Evolutionary conservation across 2,113 vertebrate species (phyloP).

Genomic region (Chinchilla lanigera): DNA sequence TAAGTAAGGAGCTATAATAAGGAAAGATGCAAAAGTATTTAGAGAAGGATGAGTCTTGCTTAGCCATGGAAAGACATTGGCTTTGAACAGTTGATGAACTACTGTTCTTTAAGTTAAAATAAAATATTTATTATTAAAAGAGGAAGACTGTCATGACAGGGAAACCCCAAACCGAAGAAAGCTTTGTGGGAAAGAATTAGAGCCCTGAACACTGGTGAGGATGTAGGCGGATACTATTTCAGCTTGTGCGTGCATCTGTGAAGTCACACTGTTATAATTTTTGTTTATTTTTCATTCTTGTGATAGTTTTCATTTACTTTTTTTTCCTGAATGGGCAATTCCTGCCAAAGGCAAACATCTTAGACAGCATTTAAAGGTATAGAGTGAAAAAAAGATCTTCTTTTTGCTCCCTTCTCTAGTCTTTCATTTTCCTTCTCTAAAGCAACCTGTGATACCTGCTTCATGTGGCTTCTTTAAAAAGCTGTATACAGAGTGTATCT

Average conservation of each 20-base stretch:
- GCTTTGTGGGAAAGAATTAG: constrained; percentile 54
- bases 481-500: no score
- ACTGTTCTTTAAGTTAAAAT: constrained; percentile 5
- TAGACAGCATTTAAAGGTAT: constrained; percentile 41
- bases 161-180: constrained; percentile 47
- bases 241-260: constrained; percentile 47
- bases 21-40: neutral
- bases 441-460: neutral
- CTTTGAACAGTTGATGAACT: neutral
- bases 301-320: constrained; percentile 57
- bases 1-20: neutral
- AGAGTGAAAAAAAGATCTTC: neutral
- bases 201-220: neutral
- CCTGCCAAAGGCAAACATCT: constrained; percentile 65
- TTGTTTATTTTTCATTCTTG: constrained; percentile 76
- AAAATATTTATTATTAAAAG: constrained; percentile 32
- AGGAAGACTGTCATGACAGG: constrained; percentile 22
- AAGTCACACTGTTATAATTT: constrained; percentile 71
- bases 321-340: constrained; percentile 73
- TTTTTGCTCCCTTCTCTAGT: neutral
- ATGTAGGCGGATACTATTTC: constrained; percentile 62
- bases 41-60: neutral
- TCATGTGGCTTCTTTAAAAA: constrained; percentile 38
- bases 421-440: constrained; percentile 44
- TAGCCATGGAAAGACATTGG: neutral